These are phyloP conservation scores for Chrysomela aeneicollis DNA, from an alignment of 2,888 invertebrate genomes.

Conservation along the genomic window DNA sequence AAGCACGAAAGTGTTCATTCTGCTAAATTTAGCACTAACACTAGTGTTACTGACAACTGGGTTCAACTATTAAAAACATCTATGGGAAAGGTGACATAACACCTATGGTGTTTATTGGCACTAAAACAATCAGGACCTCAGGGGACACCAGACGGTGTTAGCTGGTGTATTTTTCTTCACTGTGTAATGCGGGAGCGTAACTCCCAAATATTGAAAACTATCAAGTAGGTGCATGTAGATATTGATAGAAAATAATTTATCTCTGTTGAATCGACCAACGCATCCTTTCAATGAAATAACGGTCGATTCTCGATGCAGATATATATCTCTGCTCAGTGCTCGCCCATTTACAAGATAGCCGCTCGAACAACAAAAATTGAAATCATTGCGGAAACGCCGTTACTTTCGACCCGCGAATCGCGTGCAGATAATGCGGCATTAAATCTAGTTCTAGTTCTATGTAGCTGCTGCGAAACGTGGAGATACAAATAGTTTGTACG, in stretches of 20 bases:
- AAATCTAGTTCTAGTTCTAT: not conserved
- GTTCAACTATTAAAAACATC: too few relatives aligned
- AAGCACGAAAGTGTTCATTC: too few relatives aligned
- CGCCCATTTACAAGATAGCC: conserved; percentile 16
- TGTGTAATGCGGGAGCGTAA: too few relatives aligned
- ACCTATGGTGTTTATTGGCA: too few relatives aligned
- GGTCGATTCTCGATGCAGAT: conserved; percentile 6
- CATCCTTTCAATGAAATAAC: not conserved
- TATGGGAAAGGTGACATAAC: too few relatives aligned
- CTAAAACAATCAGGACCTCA: too few relatives aligned
- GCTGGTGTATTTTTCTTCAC: too few relatives aligned
- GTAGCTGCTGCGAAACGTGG: not conserved
- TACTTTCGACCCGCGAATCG: not conserved
- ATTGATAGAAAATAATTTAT: not conserved
- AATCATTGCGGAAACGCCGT: conserved; percentile 18
- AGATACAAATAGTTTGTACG: not conserved
- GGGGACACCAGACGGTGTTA: too few relatives aligned
- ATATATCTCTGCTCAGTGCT: not conserved
- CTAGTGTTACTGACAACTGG: too few relatives aligned
- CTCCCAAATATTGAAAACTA: too few relatives aligned
- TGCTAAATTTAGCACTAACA: too few relatives aligned
- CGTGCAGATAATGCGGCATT: not conserved
- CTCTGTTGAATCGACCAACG: not conserved
- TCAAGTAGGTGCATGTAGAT: too few relatives aligned
- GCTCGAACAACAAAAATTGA: conserved; percentile 21